Conservation (phyloP, 2,888 invertebrate genomes). For the Rosalia funebris region DNA sequence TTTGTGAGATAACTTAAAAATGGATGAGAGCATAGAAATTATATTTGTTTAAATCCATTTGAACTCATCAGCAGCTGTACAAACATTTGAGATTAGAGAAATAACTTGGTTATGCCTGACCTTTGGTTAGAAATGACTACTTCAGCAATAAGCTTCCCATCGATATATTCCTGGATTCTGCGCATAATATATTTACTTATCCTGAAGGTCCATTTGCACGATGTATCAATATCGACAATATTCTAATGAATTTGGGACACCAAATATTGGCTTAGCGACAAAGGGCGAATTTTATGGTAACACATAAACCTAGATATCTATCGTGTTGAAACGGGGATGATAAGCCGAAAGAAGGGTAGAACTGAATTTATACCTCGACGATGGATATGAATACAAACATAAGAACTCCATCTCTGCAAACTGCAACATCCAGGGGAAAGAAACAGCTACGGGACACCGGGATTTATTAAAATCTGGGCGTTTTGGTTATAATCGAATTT, state of each 20-base stretch:
- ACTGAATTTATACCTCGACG: conserved; percentile 1
- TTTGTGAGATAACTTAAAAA: too few species aligned
- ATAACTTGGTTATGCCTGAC: too few species aligned
- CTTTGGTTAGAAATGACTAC: background rate
- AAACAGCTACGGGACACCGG: background rate
- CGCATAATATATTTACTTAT: background rate
- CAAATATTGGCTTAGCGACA: conserved; percentile 12
- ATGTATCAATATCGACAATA: background rate
- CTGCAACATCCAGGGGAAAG: background rate
- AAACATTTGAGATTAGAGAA: too few species aligned
- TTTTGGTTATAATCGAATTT: too few species aligned
- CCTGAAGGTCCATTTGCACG: background rate
- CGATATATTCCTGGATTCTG: background rate
- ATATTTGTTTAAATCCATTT: too few species aligned
- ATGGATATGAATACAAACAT: conserved; percentile 12
- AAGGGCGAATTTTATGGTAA: conserved; percentile 7
- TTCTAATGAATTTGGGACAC: conserved; percentile 14
- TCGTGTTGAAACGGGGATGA: conserved; percentile 2
- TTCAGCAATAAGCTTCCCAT: background rate
- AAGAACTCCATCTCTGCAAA: conserved; percentile 6
- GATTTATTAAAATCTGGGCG: too few species aligned
- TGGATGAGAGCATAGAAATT: too few species aligned
- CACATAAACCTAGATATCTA: conserved; percentile 11
- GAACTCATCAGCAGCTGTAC: too few species aligned
- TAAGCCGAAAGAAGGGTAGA: conserved; percentile 1